phyloP scores from a whole-genome alignment of 2,113 vertebrate species.

The Oenanthe oenanthe region DNA sequence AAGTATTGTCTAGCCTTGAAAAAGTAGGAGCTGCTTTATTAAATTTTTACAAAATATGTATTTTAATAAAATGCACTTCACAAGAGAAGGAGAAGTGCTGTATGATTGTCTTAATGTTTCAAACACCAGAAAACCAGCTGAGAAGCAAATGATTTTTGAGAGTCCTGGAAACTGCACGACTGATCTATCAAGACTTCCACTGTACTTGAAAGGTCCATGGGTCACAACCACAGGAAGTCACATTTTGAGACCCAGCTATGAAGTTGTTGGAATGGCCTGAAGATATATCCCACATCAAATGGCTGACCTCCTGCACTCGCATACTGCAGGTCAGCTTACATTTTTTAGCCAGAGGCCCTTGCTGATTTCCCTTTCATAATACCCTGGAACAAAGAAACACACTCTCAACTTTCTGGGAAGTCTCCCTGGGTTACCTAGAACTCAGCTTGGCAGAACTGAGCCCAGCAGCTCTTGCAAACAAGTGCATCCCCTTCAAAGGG shows the following conservation, averaged over 20 bases:
- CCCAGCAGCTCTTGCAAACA: constrained; percentile 29
- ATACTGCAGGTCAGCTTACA: constrained; percentile 64
- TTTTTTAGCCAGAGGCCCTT: constrained; percentile 70
- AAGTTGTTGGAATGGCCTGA: constrained; percentile 51
- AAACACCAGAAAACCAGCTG: constrained; percentile 28
- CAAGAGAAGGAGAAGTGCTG: not conserved
- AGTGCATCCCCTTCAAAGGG: constrained; percentile 36
- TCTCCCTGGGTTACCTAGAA: constrained; percentile 67
- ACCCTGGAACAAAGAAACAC: constrained; percentile 68
- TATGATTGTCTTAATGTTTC: constrained; percentile 52
- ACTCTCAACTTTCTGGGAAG: constrained; percentile 60
- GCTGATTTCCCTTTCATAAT: constrained; percentile 61
- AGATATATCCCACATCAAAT: constrained; percentile 68
- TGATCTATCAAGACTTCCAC: constrained; percentile 52
- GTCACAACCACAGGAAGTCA: constrained; percentile 62
- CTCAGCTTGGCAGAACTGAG: constrained; percentile 30
- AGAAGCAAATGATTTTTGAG: not conserved
- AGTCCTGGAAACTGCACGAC: constrained; percentile 33
- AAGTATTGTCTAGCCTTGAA: constrained; percentile 56
- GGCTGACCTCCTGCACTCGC: constrained; percentile 65
- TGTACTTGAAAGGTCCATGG: constrained; percentile 59
- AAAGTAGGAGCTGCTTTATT: constrained; percentile 38
- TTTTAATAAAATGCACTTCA: constrained; percentile 28
- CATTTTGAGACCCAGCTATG: constrained; percentile 57
- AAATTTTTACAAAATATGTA: not conserved